phyloP scores from a whole-genome alignment of 2,888 invertebrate species.

The Tiliacea aurago region DNA sequence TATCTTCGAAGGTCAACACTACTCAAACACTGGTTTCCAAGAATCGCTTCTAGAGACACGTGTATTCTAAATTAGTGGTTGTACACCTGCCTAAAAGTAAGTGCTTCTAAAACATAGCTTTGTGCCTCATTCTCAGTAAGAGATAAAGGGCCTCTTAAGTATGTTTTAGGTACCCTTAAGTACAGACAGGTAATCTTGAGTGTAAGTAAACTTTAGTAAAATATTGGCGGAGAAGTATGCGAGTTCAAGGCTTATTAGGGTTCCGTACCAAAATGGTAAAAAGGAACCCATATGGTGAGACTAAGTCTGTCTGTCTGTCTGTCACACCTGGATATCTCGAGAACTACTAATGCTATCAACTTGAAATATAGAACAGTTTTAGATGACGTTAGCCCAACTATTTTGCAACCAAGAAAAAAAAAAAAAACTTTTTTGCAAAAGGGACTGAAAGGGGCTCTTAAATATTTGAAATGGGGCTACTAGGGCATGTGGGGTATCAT shows the following conservation, averaged over 20 bases:
- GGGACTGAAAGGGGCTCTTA: no score
- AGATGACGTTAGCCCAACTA: no score
- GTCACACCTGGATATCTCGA: no score
- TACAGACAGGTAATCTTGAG: slow-evolving; percentile 7
- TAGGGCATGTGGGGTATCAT: no score
- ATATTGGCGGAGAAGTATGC: not conserved
- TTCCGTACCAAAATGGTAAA: no score
- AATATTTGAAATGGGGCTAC: no score
- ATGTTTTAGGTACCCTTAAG: slow-evolving; percentile 2
- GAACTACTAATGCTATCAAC: no score
- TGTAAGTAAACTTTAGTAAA: slow-evolving; percentile 15
- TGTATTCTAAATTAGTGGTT: slow-evolving; percentile 34
- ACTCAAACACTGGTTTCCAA: not conserved
- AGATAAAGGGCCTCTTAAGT: slow-evolving; percentile 55
- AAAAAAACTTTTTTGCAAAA: no score
- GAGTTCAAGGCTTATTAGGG: not conserved
- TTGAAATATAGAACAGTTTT: no score
- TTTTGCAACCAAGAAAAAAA: no score
- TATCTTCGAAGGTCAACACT: not conserved
- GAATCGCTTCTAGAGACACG: slow-evolving; percentile 7
- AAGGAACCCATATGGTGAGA: no score
- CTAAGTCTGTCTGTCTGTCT: no score
- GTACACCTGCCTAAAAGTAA: slow-evolving; percentile 41
- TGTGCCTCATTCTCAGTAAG: slow-evolving; percentile 17
- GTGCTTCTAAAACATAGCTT: slow-evolving; percentile 44